Base-by-base conservation (phyloP, 2,888 invertebrate genomes). In the Flabesymbios commensalis region DNA sequence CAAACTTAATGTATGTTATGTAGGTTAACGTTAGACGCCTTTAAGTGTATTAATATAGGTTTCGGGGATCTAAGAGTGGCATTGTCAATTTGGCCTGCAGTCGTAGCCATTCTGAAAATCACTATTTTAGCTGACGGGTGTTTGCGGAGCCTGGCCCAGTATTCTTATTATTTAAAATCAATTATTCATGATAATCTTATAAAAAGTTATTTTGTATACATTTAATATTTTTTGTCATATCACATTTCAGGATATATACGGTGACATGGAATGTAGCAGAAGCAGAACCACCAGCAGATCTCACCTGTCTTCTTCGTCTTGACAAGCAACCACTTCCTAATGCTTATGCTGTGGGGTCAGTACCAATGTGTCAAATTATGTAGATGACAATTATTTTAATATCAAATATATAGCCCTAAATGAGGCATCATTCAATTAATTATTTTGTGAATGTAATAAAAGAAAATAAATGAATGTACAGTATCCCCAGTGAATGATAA, bases 261-360 rank as follows among this genome's bases (percentile, higher is more conserved):
- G 41, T 67, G 10, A 70, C 70, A 14, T 70, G 70, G 70, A 70
- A 70, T 58, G 70, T 70, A 3, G 65, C 57, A 10, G 62, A 67
- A 22, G 42, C 59, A 2, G 33, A 28, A 17, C 70, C 70, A 5
- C 69, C 67, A 1, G 89, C 90, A 75, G 89, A 90, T 79, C 84
- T 94, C 31, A 87, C 88, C 71, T 87, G 88, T 43, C 83, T 93
- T 49, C 80, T 93, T 55, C 88, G 89, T 52, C 84, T 93, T 56
- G 87, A 87, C 61, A 85, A 86, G 70, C 87, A 88, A 56, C 87
- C 86, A 74, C 84, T 90, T 61, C 91, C 93, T 22, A 94, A 95
- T 82, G 88, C 95, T 68, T 94, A 90, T 84, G 88, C 91, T 3
- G 86, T 94, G 77, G 92, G 91, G 90, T 90, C 85, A 82, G 85